Base-by-base conservation (phyloP, 2,888 invertebrate species). In the Dynastes hyllus region DNA sequence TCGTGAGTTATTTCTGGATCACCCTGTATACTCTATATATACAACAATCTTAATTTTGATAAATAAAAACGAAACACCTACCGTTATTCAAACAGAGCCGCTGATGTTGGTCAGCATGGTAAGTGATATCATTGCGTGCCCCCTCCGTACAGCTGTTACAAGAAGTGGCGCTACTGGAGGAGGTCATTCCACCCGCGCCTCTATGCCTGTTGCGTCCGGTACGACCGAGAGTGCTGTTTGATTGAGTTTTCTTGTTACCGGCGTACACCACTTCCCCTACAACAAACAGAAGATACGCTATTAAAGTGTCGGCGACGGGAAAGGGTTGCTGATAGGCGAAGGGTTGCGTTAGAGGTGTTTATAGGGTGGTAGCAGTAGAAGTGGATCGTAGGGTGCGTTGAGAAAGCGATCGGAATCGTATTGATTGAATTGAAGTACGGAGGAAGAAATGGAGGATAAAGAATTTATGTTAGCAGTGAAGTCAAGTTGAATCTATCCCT, bases 101-200 rank as follows among this genome's bases (percentile, higher is more conserved):
- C 81, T 87, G 86, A 78, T 88, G 87, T 61, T 86, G 84, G 70
- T 89, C 88, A 9, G 84, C 85, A 81, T 88, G 88, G 80, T 86
- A 89, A 27, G 85, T 84, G 58, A 89, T 86, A 69, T 89, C 89
- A 79, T 82, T 84, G 55, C 85, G 83, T 78, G 85, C 86, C n/a
- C 84, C 84, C 77, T 88, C 89, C 58, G 86, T 86, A 81, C 89
- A 88, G 83, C 89, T 89, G 82, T 89, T 89, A 82, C 88, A 89
- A 71, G 90, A 90, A 67, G 91, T 91, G 29, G 91, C 89, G 85
- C 91, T 91, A 85, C 91, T 91, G 75, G 91, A 91, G 78, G 91
- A 91, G 65, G 91, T 92, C 91, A 92, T 91, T 61, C 91, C 91
- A 79, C 90, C 89, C 40, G 88, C 84, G 76, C 87, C 83, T 6